These are phyloP conservation scores for Melanostigma gelatinosum DNA, from an alignment of 2,113 vertebrate genomes.

Conservation along the genomic window DNA sequence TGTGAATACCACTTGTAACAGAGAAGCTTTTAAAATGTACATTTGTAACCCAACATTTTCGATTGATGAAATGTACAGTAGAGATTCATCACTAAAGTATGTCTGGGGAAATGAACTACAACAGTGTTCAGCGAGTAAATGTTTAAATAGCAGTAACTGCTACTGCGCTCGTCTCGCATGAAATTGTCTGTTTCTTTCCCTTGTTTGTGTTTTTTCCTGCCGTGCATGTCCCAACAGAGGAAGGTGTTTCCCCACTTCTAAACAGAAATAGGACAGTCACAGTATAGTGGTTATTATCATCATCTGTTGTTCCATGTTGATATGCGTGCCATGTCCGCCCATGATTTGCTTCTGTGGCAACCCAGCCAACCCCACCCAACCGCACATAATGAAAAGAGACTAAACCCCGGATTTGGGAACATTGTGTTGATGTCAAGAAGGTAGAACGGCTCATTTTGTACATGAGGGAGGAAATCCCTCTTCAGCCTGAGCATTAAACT, in stretches of 20 bases:
- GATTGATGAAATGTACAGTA: not conserved
- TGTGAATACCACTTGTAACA: not conserved
- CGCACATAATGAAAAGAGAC: conserved; percentile 24
- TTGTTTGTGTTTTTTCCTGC: not conserved
- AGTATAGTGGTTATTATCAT: not conserved
- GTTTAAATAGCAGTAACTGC: not conserved
- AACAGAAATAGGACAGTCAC: not conserved
- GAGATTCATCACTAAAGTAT: not conserved
- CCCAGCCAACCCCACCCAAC: conserved; percentile 12
- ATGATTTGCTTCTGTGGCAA: conserved; percentile 2
- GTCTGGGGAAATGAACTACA: not conserved
- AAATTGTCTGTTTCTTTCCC: not conserved
- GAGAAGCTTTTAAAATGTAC: too few species aligned
- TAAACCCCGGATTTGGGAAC: conserved; percentile 16
- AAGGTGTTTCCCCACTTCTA: not conserved
- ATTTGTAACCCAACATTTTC: not conserved
- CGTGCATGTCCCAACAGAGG: conserved; percentile 1
- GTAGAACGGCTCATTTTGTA: not conserved
- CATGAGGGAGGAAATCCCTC: not conserved
- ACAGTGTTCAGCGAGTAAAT: not conserved
- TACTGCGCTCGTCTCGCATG: not conserved
- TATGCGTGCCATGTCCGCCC: conserved; percentile 9
- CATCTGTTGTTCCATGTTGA: conserved; percentile 12
- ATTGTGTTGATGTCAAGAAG: conserved; percentile 9
- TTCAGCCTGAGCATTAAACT: not conserved